A percentile compares a stretch with the other conserved stretches of the same genome.
phyloP scores from a whole-genome alignment of 2,113 vertebrate species.

The Callospermophilus lateralis region DNA sequence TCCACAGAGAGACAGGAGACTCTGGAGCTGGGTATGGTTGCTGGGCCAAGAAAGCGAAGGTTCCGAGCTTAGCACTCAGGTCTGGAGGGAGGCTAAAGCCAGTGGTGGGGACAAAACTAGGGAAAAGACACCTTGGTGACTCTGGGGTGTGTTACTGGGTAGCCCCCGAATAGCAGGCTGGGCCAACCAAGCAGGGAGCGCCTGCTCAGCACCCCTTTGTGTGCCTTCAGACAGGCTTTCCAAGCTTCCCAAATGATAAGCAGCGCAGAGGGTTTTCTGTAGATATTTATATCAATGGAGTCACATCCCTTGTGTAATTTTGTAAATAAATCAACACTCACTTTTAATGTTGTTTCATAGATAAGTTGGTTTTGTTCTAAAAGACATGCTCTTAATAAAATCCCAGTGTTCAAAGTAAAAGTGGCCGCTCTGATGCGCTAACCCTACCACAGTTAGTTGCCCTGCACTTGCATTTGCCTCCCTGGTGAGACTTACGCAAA shows the following conservation, averaged over 20 bases:
- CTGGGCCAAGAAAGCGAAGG: neutral
- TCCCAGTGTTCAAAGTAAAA: neutral
- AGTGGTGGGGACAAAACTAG: neutral
- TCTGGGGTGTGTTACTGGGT: neutral
- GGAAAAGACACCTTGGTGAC: neutral
- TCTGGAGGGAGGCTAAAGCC: neutral
- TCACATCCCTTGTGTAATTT: neutral
- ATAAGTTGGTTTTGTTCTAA: conserved; percentile 20
- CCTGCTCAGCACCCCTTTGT: neutral
- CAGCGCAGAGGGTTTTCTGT: neutral
- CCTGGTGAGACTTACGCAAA: neutral
- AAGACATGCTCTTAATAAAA: neutral
- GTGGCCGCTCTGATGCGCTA: neutral
- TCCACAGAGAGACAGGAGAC: neutral
- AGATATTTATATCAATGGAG: neutral
- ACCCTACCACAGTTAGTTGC: neutral
- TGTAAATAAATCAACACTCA: conserved; percentile 34
- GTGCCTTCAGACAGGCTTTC: neutral
- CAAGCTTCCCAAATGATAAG: neutral
- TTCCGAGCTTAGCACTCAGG: neutral
- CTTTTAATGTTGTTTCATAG: conserved; percentile 32
- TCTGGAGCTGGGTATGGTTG: too few relatives aligned
- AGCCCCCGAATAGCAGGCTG: neutral
- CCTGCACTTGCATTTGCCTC: too few relatives aligned
- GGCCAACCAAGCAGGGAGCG: neutral